Conservation (phyloP, 2,113 vertebrate genomes). For the human region GRCh38 chr20:57954501-57955000, state of each 20-base stretch:
- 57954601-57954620: neutral
- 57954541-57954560: neutral
- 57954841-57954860: neutral
- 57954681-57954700: too few relatives aligned
- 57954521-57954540: neutral
- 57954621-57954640: neutral
- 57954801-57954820: neutral
- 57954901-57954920: neutral
- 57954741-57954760: accelerated
- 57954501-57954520: neutral
- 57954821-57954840: neutral
- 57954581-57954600: neutral
- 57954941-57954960: neutral
- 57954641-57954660: neutral
- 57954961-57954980: neutral
- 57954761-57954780: neutral
- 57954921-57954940: neutral
- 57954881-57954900: neutral
- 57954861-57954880: neutral
- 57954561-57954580: neutral
- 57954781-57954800: neutral
- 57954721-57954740: neutral
- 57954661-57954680: neutral
- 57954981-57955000: neutral
- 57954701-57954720: neutral